Percentiles rank a stretch among this genome's conserved stretches.
phyloP scores from a whole-genome alignment of 1,140 invertebrate genomes.

The Ditylenchus dipsaci region DNA sequence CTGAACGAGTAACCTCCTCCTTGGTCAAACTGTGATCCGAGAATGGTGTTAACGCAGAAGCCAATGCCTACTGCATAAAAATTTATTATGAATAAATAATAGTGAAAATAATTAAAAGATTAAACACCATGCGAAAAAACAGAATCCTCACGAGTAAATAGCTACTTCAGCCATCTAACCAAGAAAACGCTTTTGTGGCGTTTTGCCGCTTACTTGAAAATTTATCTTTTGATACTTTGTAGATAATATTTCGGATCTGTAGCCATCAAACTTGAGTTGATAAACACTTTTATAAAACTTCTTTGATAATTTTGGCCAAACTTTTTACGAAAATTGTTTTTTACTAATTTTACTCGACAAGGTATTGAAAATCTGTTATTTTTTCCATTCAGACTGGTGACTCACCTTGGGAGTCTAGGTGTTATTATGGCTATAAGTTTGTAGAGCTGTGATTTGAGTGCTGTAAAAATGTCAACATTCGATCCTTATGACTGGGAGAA shows the following conservation, averaged over 20 bases:
- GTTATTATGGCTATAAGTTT: no score
- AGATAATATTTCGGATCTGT: not conserved
- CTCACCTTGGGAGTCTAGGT: no score
- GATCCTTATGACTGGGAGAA: conserved; percentile 46
- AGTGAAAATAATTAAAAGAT: not conserved
- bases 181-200: not conserved
- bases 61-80: not conserved
- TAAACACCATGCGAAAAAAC: not conserved
- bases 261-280: not conserved
- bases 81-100: not conserved
- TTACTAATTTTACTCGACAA: no score
- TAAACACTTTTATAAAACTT: no score
- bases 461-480: conserved; percentile 12
- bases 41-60: not conserved
- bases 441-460: no score
- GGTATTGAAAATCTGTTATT: no score
- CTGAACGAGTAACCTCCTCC: conserved; percentile 72
- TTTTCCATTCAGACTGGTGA: no score
- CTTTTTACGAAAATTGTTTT: no score
- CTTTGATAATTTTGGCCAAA: no score
- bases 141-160: not conserved
- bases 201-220: not conserved
- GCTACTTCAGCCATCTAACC: not conserved
- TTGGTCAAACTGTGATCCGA: conserved; percentile 25
- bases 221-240: not conserved